phyloP scores from a whole-genome alignment of 2,797 vertebrate genomes.

The Selene dorsalis region DNA sequence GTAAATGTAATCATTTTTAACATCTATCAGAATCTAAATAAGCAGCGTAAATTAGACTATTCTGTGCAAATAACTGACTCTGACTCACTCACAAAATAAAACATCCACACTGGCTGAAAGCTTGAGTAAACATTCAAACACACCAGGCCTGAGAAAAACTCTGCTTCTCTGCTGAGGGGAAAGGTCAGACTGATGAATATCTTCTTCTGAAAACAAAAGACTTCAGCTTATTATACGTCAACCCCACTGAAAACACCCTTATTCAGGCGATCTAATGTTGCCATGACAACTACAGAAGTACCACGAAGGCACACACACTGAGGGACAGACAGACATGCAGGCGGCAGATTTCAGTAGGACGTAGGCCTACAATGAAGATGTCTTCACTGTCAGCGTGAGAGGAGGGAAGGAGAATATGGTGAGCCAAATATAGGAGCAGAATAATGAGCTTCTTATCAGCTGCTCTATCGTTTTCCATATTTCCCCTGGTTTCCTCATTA shows the following conservation, averaged over 20 bases:
- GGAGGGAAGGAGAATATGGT: slow-evolving; percentile 27
- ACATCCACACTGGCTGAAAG: background rate
- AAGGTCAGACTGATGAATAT: slow-evolving; percentile 67
- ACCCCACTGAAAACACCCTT: slow-evolving; percentile 48
- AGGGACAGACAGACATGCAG: slow-evolving; percentile 19
- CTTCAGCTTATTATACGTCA: slow-evolving; percentile 59
- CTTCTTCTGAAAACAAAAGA: slow-evolving; percentile 61
- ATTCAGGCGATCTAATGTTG: slow-evolving; percentile 62
- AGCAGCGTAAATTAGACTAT: background rate
- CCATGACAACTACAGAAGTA: slow-evolving; percentile 72
- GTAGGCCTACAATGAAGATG: slow-evolving; percentile 49
- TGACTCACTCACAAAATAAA: slow-evolving; percentile 1
- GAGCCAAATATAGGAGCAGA: slow-evolving; percentile 71
- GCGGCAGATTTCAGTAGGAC: slow-evolving; percentile 51
- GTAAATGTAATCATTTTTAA: background rate
- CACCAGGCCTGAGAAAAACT: background rate
- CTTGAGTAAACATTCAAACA: slow-evolving; percentile 31
- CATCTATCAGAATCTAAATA: background rate
- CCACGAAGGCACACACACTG: slow-evolving; percentile 11
- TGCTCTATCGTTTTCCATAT: slow-evolving; percentile 64
- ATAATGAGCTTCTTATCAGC: slow-evolving; percentile 70
- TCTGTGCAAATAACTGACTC: background rate
- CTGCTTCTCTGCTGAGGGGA: slow-evolving; percentile 33
- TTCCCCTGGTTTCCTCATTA: slow-evolving; percentile 45
- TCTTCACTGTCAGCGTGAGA: slow-evolving; percentile 42